Evolutionary conservation across 2,113 vertebrate genomes (phyloP), one percentile per base, ranked within the genome.

Genomic region (Megaptera novaeangliae): DNA sequence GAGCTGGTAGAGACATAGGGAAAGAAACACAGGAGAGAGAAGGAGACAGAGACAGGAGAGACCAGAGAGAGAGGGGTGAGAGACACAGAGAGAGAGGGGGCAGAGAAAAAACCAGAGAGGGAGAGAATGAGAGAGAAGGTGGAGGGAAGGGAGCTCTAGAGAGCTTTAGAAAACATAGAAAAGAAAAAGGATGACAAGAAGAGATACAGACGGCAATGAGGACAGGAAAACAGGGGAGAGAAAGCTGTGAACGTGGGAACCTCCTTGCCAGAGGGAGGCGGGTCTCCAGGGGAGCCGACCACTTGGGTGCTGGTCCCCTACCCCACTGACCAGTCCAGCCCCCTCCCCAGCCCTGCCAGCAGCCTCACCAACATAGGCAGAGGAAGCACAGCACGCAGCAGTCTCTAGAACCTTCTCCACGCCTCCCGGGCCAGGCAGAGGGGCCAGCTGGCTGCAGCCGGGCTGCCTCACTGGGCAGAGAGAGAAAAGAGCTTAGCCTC

Each of bases 341-440:
- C 5, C 57, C 25, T 11, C 34, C 46, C 75, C 52, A 14, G n/a
- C 8, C 59, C 12, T 2, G 5, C 44, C 5, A 6, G 6, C 5
- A 14, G 11, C 59, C 57, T 31, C 18, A 1, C 25, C 34, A 6
- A 9, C 10, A 6, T 11, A 29, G 39, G n/a, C 18, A n/a, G 41
- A 21, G n/a, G 20, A 11, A 52, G 31, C 9, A 8, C 8, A 23
- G 9, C 9, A 4, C 1, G 2, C 18, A 0, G 17, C 2, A 0
- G 31, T 25, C 25, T 2, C n/a, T 21, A 49, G 61, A 85, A 49
- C 3, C 85, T 72, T 80, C 97, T 92, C 87, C 55, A 77, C 15
- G 88, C 88, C 74, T 88, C 97, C 95, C 91, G 8, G 96, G 94
- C 61, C 96, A 14, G 83, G 25, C 29, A 6, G 89, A 57, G 49